Conservation (phyloP, 2,797 vertebrate genomes). For the Coendou prehensilis region DNA sequence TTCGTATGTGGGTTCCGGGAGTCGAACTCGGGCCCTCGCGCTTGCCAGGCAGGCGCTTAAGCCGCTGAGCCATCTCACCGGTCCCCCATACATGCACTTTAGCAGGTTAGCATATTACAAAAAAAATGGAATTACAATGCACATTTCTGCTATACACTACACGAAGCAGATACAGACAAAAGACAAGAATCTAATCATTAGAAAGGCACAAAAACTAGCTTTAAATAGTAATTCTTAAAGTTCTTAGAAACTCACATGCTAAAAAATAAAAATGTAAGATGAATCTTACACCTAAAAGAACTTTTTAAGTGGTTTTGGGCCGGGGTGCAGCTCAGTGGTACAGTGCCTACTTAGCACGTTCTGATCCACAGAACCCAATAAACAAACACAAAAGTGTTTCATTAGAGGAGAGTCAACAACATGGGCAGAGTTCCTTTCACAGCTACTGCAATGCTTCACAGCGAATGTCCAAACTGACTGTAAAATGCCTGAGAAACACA, state of each 20-base stretch:
- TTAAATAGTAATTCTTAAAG: conserved; percentile 42
- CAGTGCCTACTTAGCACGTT: not conserved
- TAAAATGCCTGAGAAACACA: conserved; percentile 41
- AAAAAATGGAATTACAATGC: conserved; percentile 40
- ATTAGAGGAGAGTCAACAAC: not conserved
- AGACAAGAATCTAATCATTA: conserved; percentile 45
- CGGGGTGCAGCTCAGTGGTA: not conserved
- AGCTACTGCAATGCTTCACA: not conserved
- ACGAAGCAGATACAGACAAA: conserved; percentile 10
- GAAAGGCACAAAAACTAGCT: conserved; percentile 55
- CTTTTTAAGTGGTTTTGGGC: not conserved
- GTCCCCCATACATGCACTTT: not conserved
- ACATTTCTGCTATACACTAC: not conserved
- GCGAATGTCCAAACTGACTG: not conserved
- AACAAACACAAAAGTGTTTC: not conserved
- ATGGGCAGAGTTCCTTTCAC: not conserved
- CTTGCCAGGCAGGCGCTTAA: no score
- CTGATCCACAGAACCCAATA: not conserved
- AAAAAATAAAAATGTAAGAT: conserved; percentile 62
- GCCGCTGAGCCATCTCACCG: no score
- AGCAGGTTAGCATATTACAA: conserved; percentile 11
- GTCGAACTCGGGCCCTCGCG: no score
- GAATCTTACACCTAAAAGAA: not conserved
- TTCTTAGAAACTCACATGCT: conserved; percentile 47
- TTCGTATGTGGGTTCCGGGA: no score